Base-by-base conservation (phyloP, 2,113 vertebrate species). In the Ptychochromis oligacanthus region DNA sequence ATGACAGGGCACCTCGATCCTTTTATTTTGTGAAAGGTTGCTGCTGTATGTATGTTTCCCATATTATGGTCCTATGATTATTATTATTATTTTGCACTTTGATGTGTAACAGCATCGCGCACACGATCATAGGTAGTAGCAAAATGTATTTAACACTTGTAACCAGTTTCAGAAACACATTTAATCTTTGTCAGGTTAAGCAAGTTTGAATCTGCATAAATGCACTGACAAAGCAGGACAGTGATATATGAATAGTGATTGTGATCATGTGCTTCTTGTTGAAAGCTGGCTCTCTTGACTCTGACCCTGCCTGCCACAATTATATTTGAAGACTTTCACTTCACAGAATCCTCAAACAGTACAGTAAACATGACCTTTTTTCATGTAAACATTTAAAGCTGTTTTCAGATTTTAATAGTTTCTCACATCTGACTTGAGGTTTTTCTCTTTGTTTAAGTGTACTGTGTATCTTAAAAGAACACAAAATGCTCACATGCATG, bases 21-120 rank as follows among this genome's bases (percentile, higher is more conserved):
- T 90, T 88, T 91, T 76, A 86, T 85, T 88, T 91, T 91, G 70
- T 67, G 83, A 81, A 79, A 87, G 80, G 77, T 85, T 90, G 61
- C 85, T 83, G 18, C 59, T 70, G 61, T 79, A 55, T 82, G 78
- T 54, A 65, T 62, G 54, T 67, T 67, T 61, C 31, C 60, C 56
- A 75, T 83, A 56, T 82, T 52, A 65, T 34, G 24, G 24, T 56
- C 60, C 28, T 64, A 26, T 75, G 9, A 72, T 77, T 81, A 24
- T 84, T 74, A 20, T 59, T 59, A 61, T 87, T 78, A 76, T 86
- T 80, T 80, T 80, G 79, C 61, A 75, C 31, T 80, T 70, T 76
- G 75, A 49, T 55, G 60, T 6, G 18, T 65, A 34, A 52, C 57
- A 28, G 43, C 13, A 22, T 61, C 28, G n/a, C 38, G 58, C 17